phyloP scores from a whole-genome alignment of 2,797 vertebrate species.

The Lepus townsendii region DNA sequence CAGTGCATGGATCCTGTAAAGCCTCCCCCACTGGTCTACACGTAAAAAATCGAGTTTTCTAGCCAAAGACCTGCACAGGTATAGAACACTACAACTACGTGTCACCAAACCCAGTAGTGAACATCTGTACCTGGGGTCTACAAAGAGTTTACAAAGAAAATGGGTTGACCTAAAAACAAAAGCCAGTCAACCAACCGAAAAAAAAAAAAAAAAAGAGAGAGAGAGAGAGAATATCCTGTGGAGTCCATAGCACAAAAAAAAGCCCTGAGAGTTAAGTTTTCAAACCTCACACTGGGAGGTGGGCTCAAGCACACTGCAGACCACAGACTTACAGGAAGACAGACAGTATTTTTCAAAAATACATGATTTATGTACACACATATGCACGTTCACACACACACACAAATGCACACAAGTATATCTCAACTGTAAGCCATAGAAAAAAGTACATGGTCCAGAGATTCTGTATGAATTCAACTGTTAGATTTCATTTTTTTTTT shows the following conservation, averaged over 20 bases:
- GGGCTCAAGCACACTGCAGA: background rate
- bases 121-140: background rate
- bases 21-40: background rate
- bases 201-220: background rate
- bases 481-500: slow-evolving; percentile 60
- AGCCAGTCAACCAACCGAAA: too few relatives aligned
- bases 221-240: slow-evolving; percentile 1
- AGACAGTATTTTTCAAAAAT: slow-evolving; percentile 10
- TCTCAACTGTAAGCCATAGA: background rate
- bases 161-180: background rate
- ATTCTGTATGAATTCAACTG: background rate
- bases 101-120: background rate
- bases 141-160: slow-evolving; percentile 60
- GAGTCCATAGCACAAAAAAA: background rate
- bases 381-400: background rate
- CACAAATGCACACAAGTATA: background rate
- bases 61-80: background rate
- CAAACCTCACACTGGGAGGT: background rate
- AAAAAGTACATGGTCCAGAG: slow-evolving; percentile 6
- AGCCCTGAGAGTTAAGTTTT: background rate
- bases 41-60: background rate
- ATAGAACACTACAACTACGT: background rate
- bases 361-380: background rate
- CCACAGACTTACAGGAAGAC: background rate
- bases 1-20: background rate